Evolutionary conservation across 1,140 invertebrate genomes (phyloP).

Genomic region (Macrotrachela quadricornifera): DNA sequence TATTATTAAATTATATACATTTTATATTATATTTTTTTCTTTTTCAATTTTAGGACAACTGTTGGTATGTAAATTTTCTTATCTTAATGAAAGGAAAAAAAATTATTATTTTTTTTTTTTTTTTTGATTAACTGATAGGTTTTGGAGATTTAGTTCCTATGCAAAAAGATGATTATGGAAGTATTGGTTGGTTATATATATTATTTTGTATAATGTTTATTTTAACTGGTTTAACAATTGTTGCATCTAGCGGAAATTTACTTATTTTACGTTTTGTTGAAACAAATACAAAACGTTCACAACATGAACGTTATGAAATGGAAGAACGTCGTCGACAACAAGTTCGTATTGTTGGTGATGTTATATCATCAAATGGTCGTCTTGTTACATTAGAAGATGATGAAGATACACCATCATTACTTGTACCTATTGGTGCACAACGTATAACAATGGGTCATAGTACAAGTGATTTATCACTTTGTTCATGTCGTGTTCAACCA

Average conservation of each 20-base stretch:
- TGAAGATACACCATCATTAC: too few relatives aligned
- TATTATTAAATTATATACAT: slow-evolving; percentile 39
- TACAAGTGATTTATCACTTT: too few relatives aligned
- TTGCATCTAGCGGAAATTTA: slow-evolving; percentile 90
- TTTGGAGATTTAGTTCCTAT: slow-evolving; percentile 43
- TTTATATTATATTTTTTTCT: too few relatives aligned
- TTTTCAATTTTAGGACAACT: too few relatives aligned
- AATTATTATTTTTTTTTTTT: too few relatives aligned
- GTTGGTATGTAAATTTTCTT: too few relatives aligned
- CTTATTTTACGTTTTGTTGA: slow-evolving; percentile 92
- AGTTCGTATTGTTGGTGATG: slow-evolving; percentile 5
- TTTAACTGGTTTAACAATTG: slow-evolving; percentile 92
- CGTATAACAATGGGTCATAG: too few relatives aligned
- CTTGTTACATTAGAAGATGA: not conserved
- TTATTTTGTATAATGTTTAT: slow-evolving; percentile 96
- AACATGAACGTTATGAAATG: slow-evolving; percentile 44
- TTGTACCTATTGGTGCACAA: too few relatives aligned
- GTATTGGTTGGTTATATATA: slow-evolving; percentile 66
- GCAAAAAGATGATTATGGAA: slow-evolving; percentile 76
- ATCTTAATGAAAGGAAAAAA: too few relatives aligned
- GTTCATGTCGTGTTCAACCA: too few relatives aligned
- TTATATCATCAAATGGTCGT: not conserved
- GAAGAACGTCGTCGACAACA: not conserved
- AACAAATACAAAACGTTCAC: slow-evolving; percentile 88
- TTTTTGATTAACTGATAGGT: slow-evolving; percentile 11